Evolutionary conservation across 2,888 invertebrate species (phyloP), one percentile per base, ranked within the genome.

Genomic region (Trisateles emortualis): DNA sequence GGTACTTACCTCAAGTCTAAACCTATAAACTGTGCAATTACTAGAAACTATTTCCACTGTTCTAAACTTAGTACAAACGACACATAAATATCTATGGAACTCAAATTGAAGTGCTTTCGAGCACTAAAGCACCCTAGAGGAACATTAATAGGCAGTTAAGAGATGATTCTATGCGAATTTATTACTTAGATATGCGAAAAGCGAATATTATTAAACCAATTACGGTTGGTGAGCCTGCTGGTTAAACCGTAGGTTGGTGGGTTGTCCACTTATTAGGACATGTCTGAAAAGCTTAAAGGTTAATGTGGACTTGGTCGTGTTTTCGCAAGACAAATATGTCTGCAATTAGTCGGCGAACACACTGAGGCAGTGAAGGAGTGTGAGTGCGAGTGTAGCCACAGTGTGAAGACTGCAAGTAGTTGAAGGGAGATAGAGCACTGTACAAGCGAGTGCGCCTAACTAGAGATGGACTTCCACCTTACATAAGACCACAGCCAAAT

Each of bases 91-190:
- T 36, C 40, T 5, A 8, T 17, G n/a, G 17, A 58, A 43, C 51
- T 56, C 26, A 39, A 53, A 59, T 35, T 48, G 42, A 14, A 47
- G 39, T 42, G 17, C 33, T 24, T 10, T 16, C 10, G 13, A 30
- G 24, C 36, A 19, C 16, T 51, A 48, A 55, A 56, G 49, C 38
- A 52, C 22, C 36, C 19, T 17, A 14, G 10, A 9, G 14, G 46
- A 50, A 42, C 52, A 38, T 54, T 49, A 64, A 63, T 52, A 40
- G 40, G 50, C 53, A 52, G 49, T 71, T 54, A 44, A 51, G 39
- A 71, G 72, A 71, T 56, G 64, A 64, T 68, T 53, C 72, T 52
- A 58, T 58, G 64, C 39, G 52, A 71, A 71, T 68, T 71, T 71
- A 71, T 71, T 51, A 32, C 60, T 5, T 17, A 68, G 68, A 68